phyloP scores from a whole-genome alignment of 2,888 invertebrate genomes.

The Imbricaverruca yamaguchii region DNA sequence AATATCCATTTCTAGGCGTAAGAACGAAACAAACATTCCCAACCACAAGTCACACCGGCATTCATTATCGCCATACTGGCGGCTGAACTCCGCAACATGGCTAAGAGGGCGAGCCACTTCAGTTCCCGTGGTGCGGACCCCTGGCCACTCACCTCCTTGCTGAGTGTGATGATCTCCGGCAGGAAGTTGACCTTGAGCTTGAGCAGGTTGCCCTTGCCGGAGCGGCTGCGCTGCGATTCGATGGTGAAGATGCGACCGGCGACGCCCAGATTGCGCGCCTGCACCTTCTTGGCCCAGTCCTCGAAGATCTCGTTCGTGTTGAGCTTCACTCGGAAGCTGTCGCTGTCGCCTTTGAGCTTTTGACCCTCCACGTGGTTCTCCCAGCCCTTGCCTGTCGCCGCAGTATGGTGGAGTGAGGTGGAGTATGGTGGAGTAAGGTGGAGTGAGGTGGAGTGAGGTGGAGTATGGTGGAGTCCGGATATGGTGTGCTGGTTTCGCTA shows the following conservation, averaged over 20 bases:
- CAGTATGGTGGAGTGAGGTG: too few species aligned
- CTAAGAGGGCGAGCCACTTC: too few species aligned
- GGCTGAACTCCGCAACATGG: too few species aligned
- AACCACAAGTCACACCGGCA: too few species aligned
- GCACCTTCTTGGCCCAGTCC: conserved; percentile 92
- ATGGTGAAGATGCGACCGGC: conserved; percentile 91
- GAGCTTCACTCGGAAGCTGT: conserved; percentile 91
- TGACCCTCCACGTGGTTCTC: conserved; percentile 98
- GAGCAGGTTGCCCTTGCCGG: conserved; percentile 71
- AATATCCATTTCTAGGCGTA: too few species aligned
- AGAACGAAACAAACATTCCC: too few species aligned
- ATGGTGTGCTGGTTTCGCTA: too few species aligned
- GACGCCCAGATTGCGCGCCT: conserved; percentile 87
- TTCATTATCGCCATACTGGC: too few species aligned
- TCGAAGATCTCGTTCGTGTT: conserved; percentile 97
- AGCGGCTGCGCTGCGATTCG: conserved; percentile 56
- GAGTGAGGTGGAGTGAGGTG: too few species aligned
- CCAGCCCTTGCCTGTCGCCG: conserved; percentile 71
- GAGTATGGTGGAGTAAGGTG: too few species aligned
- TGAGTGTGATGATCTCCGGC: conserved; percentile 94
- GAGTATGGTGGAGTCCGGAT: too few species aligned
- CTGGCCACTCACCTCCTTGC: conserved; percentile 69
- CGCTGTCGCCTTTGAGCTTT: conserved; percentile 92
- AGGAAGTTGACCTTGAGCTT: conserved; percentile 88
- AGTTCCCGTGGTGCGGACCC: background rate